Conservation (phyloP, 2,113 vertebrate genomes). For the Capreolus pygargus region DNA sequence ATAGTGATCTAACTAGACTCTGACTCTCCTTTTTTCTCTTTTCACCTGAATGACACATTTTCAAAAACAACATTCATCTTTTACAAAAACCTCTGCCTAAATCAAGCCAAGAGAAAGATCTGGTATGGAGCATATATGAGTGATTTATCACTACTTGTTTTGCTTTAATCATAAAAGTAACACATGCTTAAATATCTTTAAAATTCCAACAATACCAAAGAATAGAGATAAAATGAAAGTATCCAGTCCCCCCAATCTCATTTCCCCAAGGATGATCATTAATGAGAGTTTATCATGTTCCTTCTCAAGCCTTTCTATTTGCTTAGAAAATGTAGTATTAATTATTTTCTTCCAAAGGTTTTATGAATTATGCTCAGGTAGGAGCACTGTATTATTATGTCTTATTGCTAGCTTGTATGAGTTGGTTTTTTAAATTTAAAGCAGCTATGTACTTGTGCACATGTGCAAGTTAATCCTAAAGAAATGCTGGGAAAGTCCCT, state of each 20-base stretch:
- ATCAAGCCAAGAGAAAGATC: background rate
- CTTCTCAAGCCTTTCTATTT: background rate
- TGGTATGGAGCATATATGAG: background rate
- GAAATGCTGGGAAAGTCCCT: constrained; percentile 72
- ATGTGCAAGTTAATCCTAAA: constrained; percentile 37
- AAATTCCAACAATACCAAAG: background rate
- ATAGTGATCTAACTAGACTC: background rate
- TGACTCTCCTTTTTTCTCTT: background rate
- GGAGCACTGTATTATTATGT: background rate
- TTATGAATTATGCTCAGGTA: background rate
- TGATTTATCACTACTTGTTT: background rate
- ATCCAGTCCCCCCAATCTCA: background rate
- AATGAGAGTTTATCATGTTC: background rate
- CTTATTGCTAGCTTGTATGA: background rate
- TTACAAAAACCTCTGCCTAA: background rate
- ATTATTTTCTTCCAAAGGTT: background rate
- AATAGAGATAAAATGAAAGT: background rate
- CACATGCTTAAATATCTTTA: background rate
- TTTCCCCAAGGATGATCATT: background rate
- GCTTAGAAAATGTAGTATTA: background rate
- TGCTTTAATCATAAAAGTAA: constrained; percentile 22
- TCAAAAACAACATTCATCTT: background rate
- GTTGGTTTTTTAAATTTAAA: constrained; percentile 8
- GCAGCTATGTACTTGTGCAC: background rate
- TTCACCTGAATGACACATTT: background rate